These are phyloP conservation scores for Psammodynastes pulverulentus DNA, from an alignment of 2,113 vertebrate species.

Conservation along the genomic window DNA sequence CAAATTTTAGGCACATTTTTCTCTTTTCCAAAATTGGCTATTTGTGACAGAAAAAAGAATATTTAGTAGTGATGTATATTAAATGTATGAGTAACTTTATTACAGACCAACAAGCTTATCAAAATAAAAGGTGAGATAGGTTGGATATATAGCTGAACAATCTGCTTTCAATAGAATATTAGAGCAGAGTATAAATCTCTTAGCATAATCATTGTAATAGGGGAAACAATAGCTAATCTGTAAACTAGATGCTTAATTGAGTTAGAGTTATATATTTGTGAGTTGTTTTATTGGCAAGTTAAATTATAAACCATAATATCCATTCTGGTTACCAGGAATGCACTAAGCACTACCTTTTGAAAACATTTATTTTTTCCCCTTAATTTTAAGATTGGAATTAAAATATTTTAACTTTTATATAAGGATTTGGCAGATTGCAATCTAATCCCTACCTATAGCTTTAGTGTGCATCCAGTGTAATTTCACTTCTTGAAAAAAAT, in stretches of 20 bases:
- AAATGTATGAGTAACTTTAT: not conserved
- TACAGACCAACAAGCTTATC: not conserved
- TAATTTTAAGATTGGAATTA: not conserved
- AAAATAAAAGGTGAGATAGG: not conserved
- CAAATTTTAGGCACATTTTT: not conserved
- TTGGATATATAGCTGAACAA: not conserved
- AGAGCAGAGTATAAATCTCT: not conserved
- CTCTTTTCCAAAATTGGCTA: not conserved
- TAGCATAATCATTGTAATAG: not conserved
- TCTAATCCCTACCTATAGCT: not conserved
- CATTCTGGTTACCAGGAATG: not conserved
- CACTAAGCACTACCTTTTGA: constrained; percentile 33
- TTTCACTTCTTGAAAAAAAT: not conserved
- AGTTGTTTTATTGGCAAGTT: not conserved
- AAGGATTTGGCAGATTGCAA: not conserved
- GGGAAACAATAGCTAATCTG: not conserved
- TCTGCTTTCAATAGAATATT: not conserved
- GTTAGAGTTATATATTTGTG: not conserved
- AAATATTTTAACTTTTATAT: not conserved
- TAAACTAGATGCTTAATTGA: not conserved
- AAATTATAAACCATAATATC: constrained; percentile 16
- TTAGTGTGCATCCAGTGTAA: not conserved
- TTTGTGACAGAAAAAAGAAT: not conserved
- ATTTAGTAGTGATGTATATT: not conserved
- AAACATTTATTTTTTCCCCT: not conserved